phyloP scores from a whole-genome alignment of 2,113 vertebrate genomes.

The Regulus satrapa region DNA sequence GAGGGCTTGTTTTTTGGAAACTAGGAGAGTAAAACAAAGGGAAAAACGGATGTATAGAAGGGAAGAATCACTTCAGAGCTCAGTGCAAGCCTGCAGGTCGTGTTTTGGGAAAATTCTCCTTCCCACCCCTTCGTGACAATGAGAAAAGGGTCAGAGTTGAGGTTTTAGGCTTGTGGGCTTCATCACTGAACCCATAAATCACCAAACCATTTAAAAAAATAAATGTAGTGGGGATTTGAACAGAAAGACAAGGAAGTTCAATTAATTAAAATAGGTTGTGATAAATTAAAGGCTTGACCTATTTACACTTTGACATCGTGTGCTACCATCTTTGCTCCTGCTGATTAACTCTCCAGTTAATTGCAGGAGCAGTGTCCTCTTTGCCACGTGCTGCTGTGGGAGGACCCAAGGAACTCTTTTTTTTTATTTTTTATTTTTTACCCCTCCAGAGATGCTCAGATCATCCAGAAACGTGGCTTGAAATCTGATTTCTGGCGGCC shows the following conservation, averaged over 20 bases:
- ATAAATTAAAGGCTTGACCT: neutral
- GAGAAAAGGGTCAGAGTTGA: neutral
- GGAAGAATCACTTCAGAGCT: neutral
- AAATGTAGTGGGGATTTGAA: neutral
- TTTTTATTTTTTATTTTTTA: neutral
- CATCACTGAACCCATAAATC: neutral
- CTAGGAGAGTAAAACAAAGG: slow-evolving; percentile 33
- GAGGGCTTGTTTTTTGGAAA: slow-evolving; percentile 75
- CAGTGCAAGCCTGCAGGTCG: neutral
- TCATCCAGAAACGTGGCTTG: neutral
- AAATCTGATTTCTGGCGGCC: neutral
- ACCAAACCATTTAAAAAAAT: neutral
- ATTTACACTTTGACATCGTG: neutral
- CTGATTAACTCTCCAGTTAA: neutral
- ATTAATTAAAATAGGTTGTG: neutral
- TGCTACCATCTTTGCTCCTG: neutral
- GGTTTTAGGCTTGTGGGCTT: neutral
- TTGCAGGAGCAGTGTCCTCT: neutral
- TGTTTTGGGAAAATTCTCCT: neutral
- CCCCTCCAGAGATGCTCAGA: neutral
- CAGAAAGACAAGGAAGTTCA: neutral
- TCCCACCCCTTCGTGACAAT: neutral
- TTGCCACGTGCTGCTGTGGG: neutral
- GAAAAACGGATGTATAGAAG: neutral
- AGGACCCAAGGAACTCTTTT: neutral